These are phyloP conservation scores for Triplophysa dalaica DNA, from an alignment of 2,113 vertebrate genomes.

Conservation along the genomic window DNA sequence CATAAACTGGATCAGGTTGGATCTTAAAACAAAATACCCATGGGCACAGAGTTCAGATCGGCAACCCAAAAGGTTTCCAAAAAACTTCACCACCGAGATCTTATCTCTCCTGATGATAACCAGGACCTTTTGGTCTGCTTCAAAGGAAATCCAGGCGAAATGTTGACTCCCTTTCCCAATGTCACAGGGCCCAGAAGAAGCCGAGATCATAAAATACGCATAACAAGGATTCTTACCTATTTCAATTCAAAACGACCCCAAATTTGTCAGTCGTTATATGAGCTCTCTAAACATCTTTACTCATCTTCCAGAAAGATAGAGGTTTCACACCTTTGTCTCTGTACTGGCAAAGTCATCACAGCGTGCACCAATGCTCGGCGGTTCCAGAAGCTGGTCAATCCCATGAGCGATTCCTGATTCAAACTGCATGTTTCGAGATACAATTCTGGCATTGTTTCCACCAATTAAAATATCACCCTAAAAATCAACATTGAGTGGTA, in stretches of 20 bases:
- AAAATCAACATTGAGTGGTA: neutral
- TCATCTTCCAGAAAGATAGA: neutral
- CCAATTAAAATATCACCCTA: constrained; percentile 85
- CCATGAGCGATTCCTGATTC: constrained; percentile 83
- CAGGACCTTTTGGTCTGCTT: too few species aligned
- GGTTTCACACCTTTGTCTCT: constrained; percentile 55
- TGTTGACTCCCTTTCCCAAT: too few species aligned
- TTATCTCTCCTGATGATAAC: too few species aligned
- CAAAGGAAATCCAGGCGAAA: too few species aligned
- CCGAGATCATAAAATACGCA: neutral
- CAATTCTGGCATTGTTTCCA: constrained; percentile 72
- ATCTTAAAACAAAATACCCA: too few species aligned
- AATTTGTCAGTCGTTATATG: too few species aligned
- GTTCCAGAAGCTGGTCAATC: constrained; percentile 88
- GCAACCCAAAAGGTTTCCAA: too few species aligned
- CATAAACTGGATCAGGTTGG: too few species aligned
- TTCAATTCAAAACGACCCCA: too few species aligned
- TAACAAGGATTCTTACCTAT: neutral
- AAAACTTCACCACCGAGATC: too few species aligned
- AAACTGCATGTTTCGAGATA: constrained; percentile 83
- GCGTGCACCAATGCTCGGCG: constrained; percentile 84
- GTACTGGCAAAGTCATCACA: constrained; percentile 77
- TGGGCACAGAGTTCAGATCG: too few species aligned
- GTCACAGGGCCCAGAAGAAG: neutral
- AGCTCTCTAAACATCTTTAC: too few species aligned